A percentile compares a stretch with the other conserved stretches of the same genome.
These are phyloP conservation scores for Montipora sp. DNA, from an alignment of 64 coral and sea anemone genomes.

Conservation along the genomic window DNA sequence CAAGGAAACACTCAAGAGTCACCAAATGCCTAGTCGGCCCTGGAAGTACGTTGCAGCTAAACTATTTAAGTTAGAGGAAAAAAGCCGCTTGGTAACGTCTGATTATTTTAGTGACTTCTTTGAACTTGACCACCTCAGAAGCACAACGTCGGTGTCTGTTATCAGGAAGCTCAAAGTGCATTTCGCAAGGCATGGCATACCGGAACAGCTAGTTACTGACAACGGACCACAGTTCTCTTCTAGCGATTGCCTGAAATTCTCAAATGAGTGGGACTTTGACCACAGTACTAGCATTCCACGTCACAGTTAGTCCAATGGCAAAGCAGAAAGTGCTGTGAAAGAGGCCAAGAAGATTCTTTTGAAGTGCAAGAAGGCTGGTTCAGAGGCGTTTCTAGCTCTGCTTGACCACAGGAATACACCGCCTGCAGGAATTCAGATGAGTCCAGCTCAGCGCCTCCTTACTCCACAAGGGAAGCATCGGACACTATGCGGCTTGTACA, in stretches of 20 bases:
- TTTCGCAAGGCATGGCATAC: background rate
- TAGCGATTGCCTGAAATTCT: slow-evolving; percentile 7
- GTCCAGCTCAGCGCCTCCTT: background rate
- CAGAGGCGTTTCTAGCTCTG: background rate
- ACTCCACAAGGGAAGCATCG: background rate
- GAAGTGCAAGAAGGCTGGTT: background rate
- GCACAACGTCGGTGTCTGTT: background rate
- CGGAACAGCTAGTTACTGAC: background rate
- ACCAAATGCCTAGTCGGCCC: background rate
- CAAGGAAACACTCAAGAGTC: slow-evolving; percentile 27
- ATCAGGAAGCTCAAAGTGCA: slow-evolving; percentile 14
- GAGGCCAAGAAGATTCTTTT: background rate
- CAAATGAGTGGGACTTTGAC: no score
- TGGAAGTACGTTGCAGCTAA: background rate
- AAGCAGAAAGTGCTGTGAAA: background rate
- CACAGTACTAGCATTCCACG: no score
- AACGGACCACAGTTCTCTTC: background rate
- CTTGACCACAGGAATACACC: slow-evolving; percentile 4
- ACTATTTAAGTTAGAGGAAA: background rate
- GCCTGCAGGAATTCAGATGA: background rate
- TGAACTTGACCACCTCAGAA: slow-evolving; percentile 15
- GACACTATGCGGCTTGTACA: no score
- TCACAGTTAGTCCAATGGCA: no score
- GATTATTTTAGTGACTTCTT: slow-evolving; percentile 26
- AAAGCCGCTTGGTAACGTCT: background rate